Evolutionary conservation across 2,113 vertebrate genomes (phyloP).

Genomic region (Sceloporus undulatus): DNA sequence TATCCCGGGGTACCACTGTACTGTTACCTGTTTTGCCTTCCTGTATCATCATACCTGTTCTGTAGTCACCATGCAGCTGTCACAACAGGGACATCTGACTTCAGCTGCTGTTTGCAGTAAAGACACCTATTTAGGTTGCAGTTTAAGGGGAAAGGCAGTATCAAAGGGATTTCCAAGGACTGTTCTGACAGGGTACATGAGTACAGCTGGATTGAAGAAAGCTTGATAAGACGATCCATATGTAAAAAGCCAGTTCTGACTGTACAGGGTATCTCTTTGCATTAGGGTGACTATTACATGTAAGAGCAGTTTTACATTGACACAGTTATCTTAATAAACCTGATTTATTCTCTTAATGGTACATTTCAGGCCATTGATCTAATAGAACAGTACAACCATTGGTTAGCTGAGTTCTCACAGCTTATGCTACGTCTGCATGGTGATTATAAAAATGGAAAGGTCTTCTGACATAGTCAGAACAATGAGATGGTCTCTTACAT

Average conservation of each 20-base stretch:
- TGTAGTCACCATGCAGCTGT: slow-evolving; percentile 64
- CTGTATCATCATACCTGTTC: slow-evolving; percentile 48
- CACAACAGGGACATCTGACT: slow-evolving; percentile 59
- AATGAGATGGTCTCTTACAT: background rate
- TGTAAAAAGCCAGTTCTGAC: slow-evolving; percentile 67
- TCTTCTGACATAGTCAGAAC: background rate
- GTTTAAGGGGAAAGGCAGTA: slow-evolving; percentile 62
- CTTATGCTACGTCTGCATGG: accelerated
- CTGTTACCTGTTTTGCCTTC: slow-evolving; percentile 44
- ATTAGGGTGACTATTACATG: slow-evolving; percentile 31
- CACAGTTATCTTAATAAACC: slow-evolving; percentile 58
- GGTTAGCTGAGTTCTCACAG: background rate
- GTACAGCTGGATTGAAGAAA: slow-evolving; percentile 42
- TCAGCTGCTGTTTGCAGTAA: slow-evolving; percentile 69
- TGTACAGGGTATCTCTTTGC: slow-evolving; percentile 53
- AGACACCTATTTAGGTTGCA: slow-evolving; percentile 66
- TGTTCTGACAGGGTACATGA: slow-evolving; percentile 65
- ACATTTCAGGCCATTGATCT: slow-evolving; percentile 46
- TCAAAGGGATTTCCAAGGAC: slow-evolving; percentile 72
- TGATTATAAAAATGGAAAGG: accelerated
- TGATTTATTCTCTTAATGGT: slow-evolving; percentile 57
- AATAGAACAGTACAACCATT: accelerated
- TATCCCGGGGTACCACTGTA: too few relatives aligned
- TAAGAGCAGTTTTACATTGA: slow-evolving; percentile 56
- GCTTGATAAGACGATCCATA: slow-evolving; percentile 68